These are phyloP conservation scores for Casuarius casuarius DNA, from an alignment of 2,113 vertebrate species.

Conservation along the genomic window DNA sequence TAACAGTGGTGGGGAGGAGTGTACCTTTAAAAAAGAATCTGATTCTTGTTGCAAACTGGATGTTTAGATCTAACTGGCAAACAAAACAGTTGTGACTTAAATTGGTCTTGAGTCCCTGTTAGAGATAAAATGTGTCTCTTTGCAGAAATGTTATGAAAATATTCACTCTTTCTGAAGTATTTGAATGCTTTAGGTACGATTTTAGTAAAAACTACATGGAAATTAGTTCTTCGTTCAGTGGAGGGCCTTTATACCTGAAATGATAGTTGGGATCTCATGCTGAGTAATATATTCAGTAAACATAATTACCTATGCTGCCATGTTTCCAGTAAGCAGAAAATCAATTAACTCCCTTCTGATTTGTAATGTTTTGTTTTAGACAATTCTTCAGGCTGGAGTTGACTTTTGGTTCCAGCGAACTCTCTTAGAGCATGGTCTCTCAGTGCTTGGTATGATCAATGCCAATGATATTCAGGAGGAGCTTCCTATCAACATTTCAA, in stretches of 20 bases:
- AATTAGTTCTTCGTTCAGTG: neutral
- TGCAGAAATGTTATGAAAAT: neutral
- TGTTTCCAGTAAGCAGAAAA: neutral
- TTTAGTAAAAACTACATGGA: neutral
- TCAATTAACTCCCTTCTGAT: neutral
- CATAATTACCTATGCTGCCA: rapidly evolving
- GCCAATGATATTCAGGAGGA: neutral
- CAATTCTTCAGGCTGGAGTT: neutral
- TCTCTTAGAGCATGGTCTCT: neutral
- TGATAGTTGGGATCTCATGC: neutral
- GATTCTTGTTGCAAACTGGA: neutral
- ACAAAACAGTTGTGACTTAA: neutral
- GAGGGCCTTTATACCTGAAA: neutral
- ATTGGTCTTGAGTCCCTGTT: neutral
- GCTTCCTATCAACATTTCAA: neutral
- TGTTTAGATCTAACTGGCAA: neutral
- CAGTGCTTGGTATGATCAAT: neutral
- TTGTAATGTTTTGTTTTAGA: neutral
- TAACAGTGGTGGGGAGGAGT: neutral
- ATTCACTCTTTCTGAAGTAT: neutral
- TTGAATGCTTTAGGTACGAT: neutral
- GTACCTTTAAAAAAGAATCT: neutral
- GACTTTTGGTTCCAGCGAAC: neutral
- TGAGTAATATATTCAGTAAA: neutral
- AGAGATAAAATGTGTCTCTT: neutral